Percentiles rank a stretch among this genome's conserved stretches.
Conservation (phyloP, 2,113 vertebrate species). For the Sigmodon hispidus region DNA sequence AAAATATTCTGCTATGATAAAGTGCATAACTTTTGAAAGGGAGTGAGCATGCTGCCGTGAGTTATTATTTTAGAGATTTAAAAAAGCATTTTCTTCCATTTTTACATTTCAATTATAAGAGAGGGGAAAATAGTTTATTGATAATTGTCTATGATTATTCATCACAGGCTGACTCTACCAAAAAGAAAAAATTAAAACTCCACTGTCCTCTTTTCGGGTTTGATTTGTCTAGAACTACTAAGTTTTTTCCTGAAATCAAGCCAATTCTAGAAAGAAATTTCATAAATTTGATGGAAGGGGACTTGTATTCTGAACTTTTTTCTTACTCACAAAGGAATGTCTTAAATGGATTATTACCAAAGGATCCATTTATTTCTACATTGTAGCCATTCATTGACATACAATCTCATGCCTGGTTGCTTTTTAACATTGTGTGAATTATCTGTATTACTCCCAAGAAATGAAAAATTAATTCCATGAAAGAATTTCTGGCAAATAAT, state of each 20-base stretch:
- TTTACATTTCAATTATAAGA: conserved; percentile 50
- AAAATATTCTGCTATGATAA: not conserved
- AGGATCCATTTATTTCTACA: conserved; percentile 41
- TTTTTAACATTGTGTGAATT: conserved; percentile 14
- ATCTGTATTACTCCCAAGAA: conserved; percentile 17
- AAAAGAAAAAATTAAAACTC: conserved; percentile 44
- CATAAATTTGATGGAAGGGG: not conserved
- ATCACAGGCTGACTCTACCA: not conserved
- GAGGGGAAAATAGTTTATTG: conserved; percentile 55
- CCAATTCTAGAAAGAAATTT: conserved; percentile 6
- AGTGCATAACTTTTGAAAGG: not conserved
- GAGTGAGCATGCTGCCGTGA: not conserved
- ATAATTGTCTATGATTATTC: conserved; percentile 60
- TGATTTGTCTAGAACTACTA: conserved; percentile 36
- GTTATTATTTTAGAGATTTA: conserved; percentile 14
- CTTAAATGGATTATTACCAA: conserved; percentile 35
- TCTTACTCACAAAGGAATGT: not conserved
- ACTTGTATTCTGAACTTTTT: conserved; percentile 39
- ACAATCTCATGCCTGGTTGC: not conserved
- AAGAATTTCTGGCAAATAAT: conserved; percentile 16
- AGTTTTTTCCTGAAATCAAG: conserved; percentile 27
- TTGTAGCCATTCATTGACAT: not conserved
- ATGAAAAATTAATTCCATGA: conserved; percentile 41
- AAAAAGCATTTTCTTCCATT: conserved; percentile 12
- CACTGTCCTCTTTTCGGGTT: not conserved